These are phyloP conservation scores for Halocynthia aurantium DNA, from an alignment of 23 tunicate genomes.

Conservation along the genomic window DNA sequence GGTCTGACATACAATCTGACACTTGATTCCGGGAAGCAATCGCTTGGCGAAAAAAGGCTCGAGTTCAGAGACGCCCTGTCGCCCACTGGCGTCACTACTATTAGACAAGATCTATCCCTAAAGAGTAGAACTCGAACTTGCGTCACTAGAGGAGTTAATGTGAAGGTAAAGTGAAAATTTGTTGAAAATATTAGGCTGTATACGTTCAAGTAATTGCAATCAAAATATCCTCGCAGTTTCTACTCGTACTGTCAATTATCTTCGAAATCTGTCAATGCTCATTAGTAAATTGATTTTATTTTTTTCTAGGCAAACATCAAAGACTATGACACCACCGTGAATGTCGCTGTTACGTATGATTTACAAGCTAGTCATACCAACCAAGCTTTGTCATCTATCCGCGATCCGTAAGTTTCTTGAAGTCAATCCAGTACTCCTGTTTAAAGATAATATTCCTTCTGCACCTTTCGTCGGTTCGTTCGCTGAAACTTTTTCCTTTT, in stretches of 20 bases:
- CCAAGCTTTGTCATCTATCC: constrained; percentile 45
- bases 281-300: too few relatives aligned
- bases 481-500: neutral
- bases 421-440: neutral
- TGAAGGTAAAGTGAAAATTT: too few relatives aligned
- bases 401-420: constrained; percentile 71
- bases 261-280: too few relatives aligned
- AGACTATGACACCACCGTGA: constrained; percentile 44
- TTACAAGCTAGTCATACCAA: constrained; percentile 22
- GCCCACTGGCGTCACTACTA: too few relatives aligned
- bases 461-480: neutral
- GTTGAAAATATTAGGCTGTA: too few relatives aligned
- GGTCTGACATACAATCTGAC: neutral
- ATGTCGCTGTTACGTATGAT: constrained; percentile 32
- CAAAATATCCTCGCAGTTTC: too few relatives aligned
- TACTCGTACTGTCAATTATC: too few relatives aligned
- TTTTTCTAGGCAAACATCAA: constrained; percentile 33
- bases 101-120: too few relatives aligned
- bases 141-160: too few relatives aligned
- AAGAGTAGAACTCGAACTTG: too few relatives aligned
- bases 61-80: neutral
- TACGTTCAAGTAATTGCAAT: too few relatives aligned
- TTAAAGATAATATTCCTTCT: neutral
- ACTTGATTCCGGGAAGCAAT: constrained; percentile 2
- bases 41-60: constrained; percentile 14